A percentile compares a stretch with the other conserved stretches of the same genome.
Evolutionary conservation across 2,113 vertebrate genomes (phyloP).

Genomic region (Sardina pilchardus): DNA sequence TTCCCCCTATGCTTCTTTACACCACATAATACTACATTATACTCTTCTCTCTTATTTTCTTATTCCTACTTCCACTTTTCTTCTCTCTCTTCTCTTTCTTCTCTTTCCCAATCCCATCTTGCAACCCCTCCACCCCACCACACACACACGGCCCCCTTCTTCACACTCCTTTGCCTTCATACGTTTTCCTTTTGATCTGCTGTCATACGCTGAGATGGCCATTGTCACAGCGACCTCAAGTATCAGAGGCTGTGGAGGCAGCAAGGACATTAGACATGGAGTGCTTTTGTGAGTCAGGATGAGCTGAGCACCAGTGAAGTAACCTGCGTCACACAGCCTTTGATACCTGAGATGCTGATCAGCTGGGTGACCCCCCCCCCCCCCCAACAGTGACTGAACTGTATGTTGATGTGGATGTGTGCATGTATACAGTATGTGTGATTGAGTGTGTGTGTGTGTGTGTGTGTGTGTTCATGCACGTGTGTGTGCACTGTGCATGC

Average conservation of each 20-base stretch:
- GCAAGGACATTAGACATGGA: neutral
- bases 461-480: neutral
- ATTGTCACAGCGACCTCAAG: slow-evolving; percentile 45
- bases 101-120: slow-evolving; percentile 3
- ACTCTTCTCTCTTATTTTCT: neutral
- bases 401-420: slow-evolving; percentile 17
- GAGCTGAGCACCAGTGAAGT: slow-evolving; percentile 10
- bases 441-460: neutral
- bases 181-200: slow-evolving; percentile 55
- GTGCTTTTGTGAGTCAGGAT: neutral
- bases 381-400: no score
- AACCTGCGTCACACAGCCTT: slow-evolving; percentile 31
- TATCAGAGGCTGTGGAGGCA: slow-evolving; percentile 34
- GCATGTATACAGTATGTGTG: no score
- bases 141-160: neutral
- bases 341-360: slow-evolving; percentile 40
- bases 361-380: slow-evolving; percentile 21
- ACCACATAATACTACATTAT: no score
- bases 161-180: neutral
- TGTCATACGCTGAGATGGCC: slow-evolving; percentile 46
- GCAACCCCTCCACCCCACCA: neutral
- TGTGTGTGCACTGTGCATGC: neutral
- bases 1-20: slow-evolving; percentile 13
- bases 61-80: neutral
- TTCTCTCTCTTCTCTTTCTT: no score